Conservation (phyloP, 35 echinoderm and acorn worm genomes). For the Patiria miniata region DNA sequence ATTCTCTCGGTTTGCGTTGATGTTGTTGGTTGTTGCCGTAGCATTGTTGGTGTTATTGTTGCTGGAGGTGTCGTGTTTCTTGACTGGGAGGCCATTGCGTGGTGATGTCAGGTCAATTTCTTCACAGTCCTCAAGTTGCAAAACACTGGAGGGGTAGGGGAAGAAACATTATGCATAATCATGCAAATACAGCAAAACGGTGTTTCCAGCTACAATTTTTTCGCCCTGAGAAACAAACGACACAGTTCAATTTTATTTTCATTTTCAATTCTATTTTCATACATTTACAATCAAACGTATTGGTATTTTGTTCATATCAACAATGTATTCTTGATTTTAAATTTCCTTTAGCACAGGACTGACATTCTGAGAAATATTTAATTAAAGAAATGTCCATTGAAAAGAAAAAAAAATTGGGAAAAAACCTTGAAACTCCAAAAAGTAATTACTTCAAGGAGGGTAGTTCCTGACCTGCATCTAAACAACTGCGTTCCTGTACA, state of each 20-base stretch:
- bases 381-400: too few relatives aligned
- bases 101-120: constrained; percentile 88
- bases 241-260: neutral
- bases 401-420: too few relatives aligned
- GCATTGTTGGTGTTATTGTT: constrained; percentile 70
- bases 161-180: neutral
- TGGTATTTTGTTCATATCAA: too few relatives aligned
- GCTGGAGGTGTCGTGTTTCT: constrained; percentile 50
- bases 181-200: constrained; percentile 12
- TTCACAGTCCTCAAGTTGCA: constrained; percentile 82
- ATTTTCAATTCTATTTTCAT: too few relatives aligned
- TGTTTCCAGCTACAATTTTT: too few relatives aligned
- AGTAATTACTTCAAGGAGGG: too few relatives aligned
- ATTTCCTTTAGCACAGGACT: too few relatives aligned
- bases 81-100: constrained; percentile 70
- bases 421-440: too few relatives aligned
- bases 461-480: too few relatives aligned
- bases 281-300: neutral
- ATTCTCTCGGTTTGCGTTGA: constrained; percentile 8
- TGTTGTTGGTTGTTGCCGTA: constrained; percentile 32
- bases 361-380: too few relatives aligned
- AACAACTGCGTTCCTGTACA: too few relatives aligned
- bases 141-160: constrained; percentile 46
- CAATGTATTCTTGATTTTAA: too few relatives aligned
- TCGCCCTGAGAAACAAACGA: neutral